Conservation (phyloP, 2,797 vertebrate species). For the Melanotaenia parkinsoni region DNA sequence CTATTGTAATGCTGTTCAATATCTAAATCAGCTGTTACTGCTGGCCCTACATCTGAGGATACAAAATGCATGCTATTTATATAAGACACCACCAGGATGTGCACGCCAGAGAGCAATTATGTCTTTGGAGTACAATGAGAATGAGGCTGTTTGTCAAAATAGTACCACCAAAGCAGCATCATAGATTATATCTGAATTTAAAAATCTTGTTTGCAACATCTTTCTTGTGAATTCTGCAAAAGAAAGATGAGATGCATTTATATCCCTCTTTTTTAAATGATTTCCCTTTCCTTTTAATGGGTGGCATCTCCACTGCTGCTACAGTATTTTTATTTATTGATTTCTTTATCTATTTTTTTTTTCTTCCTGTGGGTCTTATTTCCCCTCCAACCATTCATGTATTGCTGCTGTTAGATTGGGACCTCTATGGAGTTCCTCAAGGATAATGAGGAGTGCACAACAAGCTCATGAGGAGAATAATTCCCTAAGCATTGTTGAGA, state of each 20-base stretch:
- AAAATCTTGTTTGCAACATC: neutral
- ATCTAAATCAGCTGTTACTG: neutral
- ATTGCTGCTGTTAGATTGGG: conserved; percentile 14
- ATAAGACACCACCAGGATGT: conserved; percentile 1
- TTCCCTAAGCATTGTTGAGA: conserved; percentile 42
- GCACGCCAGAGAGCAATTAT: conserved; percentile 17
- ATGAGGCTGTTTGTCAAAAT: conserved; percentile 4
- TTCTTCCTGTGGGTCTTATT: conserved; percentile 35
- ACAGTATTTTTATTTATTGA: conserved; percentile 9
- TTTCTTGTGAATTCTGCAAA: conserved; percentile 8
- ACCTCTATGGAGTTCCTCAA: conserved; percentile 42
- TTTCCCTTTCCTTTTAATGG: conserved; percentile 25
- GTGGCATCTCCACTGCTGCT: neutral
- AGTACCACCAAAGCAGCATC: neutral
- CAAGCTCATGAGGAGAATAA: conserved; percentile 44
- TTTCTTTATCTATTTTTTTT: conserved; percentile 18
- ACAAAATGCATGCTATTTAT: neutral
- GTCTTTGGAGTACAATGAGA: neutral
- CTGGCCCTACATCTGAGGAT: neutral
- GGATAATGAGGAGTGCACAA: conserved; percentile 63
- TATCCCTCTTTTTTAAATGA: conserved; percentile 6
- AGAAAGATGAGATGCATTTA: conserved; percentile 25
- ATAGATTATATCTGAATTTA: conserved; percentile 8
- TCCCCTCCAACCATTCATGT: conserved; percentile 8
- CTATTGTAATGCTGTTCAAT: neutral